Base-by-base conservation (phyloP, 2,113 vertebrate genomes). In the Syngnathoides biaculeatus region DNA sequence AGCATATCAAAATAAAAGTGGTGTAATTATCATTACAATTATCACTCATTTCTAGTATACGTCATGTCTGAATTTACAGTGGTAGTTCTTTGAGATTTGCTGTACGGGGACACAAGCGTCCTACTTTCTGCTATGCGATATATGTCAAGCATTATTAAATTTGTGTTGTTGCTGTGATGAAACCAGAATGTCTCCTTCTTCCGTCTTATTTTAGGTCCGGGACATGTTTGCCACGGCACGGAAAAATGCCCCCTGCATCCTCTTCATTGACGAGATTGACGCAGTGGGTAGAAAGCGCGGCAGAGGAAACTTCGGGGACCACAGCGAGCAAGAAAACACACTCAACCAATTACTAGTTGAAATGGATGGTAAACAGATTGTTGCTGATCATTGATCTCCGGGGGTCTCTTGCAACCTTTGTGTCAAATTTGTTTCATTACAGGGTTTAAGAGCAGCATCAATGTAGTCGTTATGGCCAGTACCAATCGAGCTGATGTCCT, bases 181-280 rank as follows among this genome's bases (percentile, higher is more conserved):
- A 20, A 12, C 19, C 35, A 20, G 10, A 27, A 43, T 1, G 24
- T 68, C 1, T 66, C 8, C 71, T 24, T 63, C 3, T 7, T 68
- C 3, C 68, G 5, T 27, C 47, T 26, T 26, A 0, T 71, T 53
- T 47, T 56, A 93, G 93, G 91, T 94, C 48, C 92, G 96, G 73
- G 95, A 98, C 73, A 91, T 95, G 53, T 99, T 99, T 88, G 88
- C 93, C 47, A 84, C 93, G 79, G 95, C 97, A 62, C 92, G 94
- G 26, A 96, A 96, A 85, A 95, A 96, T 26, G 95, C 97, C 20
- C 96, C 97, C 0, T 99, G 96, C 86, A 99, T 98, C 84, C 94
- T 99, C 66, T 99, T 98, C 87, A 98, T 99, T 12, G 97, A 98
- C n/a, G 97, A 99, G 83, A 98, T 99, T 2, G 96, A 99, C 15